phyloP scores from a whole-genome alignment of 1,140 invertebrate genomes.

The Aphelinus atriplicis region DNA sequence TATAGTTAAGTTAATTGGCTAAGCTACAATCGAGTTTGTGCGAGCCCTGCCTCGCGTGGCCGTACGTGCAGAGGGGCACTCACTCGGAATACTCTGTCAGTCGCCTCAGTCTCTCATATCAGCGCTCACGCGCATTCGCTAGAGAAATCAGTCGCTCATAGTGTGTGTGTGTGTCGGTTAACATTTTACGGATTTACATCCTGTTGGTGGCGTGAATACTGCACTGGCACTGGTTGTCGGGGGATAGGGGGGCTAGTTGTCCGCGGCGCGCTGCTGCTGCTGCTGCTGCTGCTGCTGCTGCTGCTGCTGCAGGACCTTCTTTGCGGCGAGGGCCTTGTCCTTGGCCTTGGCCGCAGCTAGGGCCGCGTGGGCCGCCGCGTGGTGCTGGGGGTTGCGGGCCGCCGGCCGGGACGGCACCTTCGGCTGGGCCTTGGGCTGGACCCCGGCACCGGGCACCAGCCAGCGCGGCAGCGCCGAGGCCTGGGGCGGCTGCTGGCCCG shows the following conservation, averaged over 20 bases:
- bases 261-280: conserved; percentile 23
- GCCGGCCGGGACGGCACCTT: not conserved
- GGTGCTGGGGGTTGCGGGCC: not conserved
- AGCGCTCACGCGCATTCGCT: not conserved
- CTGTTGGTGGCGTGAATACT: no score
- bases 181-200: not conserved
- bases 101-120: not conserved
- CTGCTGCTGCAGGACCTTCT: not conserved
- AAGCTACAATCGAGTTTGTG: conserved; percentile 33
- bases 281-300: conserved; percentile 3
- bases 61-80: conserved; percentile 29
- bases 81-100: not conserved
- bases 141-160: conserved; percentile 1
- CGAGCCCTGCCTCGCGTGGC: conserved; percentile 35
- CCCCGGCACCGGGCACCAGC: not conserved
- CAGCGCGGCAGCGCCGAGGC: conserved; percentile 9
- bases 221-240: not conserved
- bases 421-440: not conserved
- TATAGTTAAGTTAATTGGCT: conserved; percentile 5
- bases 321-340: not conserved
- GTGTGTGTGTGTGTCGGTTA: not conserved
- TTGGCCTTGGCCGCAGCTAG: not conserved
- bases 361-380: not conserved
- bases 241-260: not conserved
- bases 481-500: not conserved